These are phyloP conservation scores for Noctua janthina DNA, from an alignment of 2,888 invertebrate genomes.

Conservation along the genomic window DNA sequence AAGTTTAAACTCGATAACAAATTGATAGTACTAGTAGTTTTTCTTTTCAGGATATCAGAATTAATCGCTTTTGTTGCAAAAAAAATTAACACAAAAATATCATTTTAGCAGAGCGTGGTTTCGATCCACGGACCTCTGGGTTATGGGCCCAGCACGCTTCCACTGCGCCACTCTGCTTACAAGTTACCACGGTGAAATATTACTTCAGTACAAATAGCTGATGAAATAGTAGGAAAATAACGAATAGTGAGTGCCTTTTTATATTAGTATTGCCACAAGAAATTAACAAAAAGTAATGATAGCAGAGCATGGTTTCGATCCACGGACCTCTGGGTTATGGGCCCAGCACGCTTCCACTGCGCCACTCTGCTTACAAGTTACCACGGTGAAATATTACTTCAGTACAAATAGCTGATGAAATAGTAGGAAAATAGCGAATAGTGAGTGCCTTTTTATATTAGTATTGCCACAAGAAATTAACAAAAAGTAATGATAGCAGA, in stretches of 20 bases:
- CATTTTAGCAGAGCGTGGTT: slow-evolving; percentile 93
- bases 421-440: background rate
- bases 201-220: accelerated
- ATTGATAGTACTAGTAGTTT: background rate
- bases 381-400: background rate
- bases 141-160: slow-evolving; percentile 96
- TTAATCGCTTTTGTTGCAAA: background rate
- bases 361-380: slow-evolving; percentile 92
- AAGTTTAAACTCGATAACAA: background rate
- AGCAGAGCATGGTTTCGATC: slow-evolving; percentile 92
- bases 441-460: background rate
- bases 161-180: slow-evolving; percentile 95
- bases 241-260: background rate
- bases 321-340: slow-evolving; percentile 98
- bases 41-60: background rate
- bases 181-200: slow-evolving; percentile 77
- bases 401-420: background rate
- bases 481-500: slow-evolving; percentile 84
- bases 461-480: too few relatives aligned
- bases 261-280: background rate
- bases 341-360: slow-evolving; percentile 96
- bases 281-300: slow-evolving; percentile 11
- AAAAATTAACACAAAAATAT: background rate
- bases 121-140: slow-evolving; percentile 98
- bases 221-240: background rate